Evolutionary conservation across 2,113 vertebrate genomes (phyloP), one percentile per base, ranked within the genome.

Genomic region (Spea bombifrons): DNA sequence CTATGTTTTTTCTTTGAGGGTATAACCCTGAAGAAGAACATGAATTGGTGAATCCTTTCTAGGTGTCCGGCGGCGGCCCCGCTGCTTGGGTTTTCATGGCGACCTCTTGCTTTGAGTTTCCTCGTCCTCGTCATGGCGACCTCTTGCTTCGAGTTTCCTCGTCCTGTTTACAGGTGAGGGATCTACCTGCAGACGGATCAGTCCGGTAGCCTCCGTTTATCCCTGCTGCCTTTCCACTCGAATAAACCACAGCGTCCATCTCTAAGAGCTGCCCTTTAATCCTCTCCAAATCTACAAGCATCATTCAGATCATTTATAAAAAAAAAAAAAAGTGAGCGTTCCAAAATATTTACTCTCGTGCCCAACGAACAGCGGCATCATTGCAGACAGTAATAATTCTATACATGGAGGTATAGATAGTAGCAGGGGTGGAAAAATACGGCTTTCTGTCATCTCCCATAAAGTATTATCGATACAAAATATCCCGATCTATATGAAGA

Each of bases 401-500:
- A 78, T 52, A 64, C 78, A 71, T 66, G 73, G 73, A 69, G 82
- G 78, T 57, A 3, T 47, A 43, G 13, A 48, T n/a, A 17, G 53
- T 80, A 57, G 66, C 69, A 68, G 64, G 15, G 0, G 66, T 61
- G 73, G 79, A 75, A 82, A 61, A 65, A 81, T 77, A 69, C 71
- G 81, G 4, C 0, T 12, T 45, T 16, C 55, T 71, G 73, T 71
- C 75, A 73, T 83, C 86, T 57, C 72, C 65, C 47, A 78, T 81
- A 86, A 86, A 90, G 87, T 49, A 79, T 72, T 79, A 66, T 83
- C 67, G 86, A 75, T 82, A 85, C 85, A 84, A 84, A 83, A 82
- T 85, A 84, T 86, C 89, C 88, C 91, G 87, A 89, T 89, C 90
- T 87, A 84, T 85, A 90, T 90, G 86, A 86, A 90, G 90, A 91